These are phyloP conservation scores for Cosmopolites sordidus DNA, from an alignment of 2,888 invertebrate species.

Conservation along the genomic window DNA sequence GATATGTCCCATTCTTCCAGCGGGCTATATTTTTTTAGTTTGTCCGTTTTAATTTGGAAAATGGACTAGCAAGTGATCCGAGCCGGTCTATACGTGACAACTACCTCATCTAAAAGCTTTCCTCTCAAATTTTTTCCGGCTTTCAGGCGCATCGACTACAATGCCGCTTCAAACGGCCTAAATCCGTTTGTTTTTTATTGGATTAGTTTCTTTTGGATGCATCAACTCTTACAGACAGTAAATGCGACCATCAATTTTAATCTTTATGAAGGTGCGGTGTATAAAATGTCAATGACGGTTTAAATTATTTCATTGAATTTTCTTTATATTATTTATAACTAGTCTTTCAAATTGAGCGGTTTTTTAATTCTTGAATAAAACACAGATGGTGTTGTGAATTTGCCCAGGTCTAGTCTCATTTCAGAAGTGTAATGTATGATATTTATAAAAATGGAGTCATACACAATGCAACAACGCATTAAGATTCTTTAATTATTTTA, in stretches of 20 bases:
- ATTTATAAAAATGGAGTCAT: too few species aligned
- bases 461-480: too few species aligned
- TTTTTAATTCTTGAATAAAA: too few species aligned
- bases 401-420: too few species aligned
- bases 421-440: too few species aligned
- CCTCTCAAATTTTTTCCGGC: conserved; percentile 10
- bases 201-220: conserved; percentile 20
- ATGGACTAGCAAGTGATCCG: conserved; percentile 45
- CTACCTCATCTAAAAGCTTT: conserved; percentile 42
- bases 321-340: background rate
- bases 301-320: background rate
- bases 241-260: conserved; percentile 17
- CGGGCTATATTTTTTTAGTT: conserved; percentile 34
- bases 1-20: background rate
- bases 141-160: conserved; percentile 11
- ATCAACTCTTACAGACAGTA: conserved; percentile 16
- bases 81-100: conserved; percentile 39
- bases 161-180: conserved; percentile 22
- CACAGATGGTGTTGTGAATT: too few species aligned
- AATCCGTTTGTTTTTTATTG: conserved; percentile 23
- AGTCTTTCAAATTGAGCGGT: too few species aligned
- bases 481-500: too few species aligned
- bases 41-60: conserved; percentile 45
- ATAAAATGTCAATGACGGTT: background rate
- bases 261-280: background rate